Evolutionary conservation across 2,113 vertebrate genomes (phyloP), one percentile per base, ranked within the genome.

Genomic region (Siphamia tubifer): DNA sequence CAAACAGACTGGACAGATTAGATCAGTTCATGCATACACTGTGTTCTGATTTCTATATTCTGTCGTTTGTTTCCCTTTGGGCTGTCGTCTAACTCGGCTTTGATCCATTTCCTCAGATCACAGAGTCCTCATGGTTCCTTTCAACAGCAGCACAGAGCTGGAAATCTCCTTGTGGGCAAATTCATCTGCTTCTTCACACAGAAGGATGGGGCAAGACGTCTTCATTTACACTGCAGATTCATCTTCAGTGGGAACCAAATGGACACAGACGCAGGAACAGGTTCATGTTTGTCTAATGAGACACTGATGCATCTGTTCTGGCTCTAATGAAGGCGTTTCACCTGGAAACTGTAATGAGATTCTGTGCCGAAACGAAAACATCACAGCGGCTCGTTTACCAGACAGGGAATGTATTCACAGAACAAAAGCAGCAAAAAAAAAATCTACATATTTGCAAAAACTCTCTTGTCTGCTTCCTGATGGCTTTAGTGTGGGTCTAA

Each of bases 41-140:
- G 20, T 54, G 55, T 38, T 70, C 36, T 52, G 31, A 2, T 48
- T 68, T 64, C 36, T 24, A 17, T 47, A 66, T 77, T 87, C 81
- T 4, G 34, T 72, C 43, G 78, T 66, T 30, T 20, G 27, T 42
- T 42, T 32, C 69, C 53, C 21, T 51, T 24, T n/a, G 67, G 76
- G 44, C 56, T 0, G 19, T 27, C 16, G 51, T 15, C 47, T 57
- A 12, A 52, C 42, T 68, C 7, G 3, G 21, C 80, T 74, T 52
- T 74, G 40, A 86, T 79, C 60, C 35, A 9, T 40, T 83, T 77
- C 69, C 45, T 45, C 74, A 79, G 13, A 81, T 81, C 82, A 85
- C 77, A 87, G 53, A 15, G 35, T 23, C 30, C 38, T 43, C 17
- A 9, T 3, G 8, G 45, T 45, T 63, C 57, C 12, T 49, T 34